phyloP scores from a whole-genome alignment of 2,888 invertebrate species.

The Nephrotoma flavescens region DNA sequence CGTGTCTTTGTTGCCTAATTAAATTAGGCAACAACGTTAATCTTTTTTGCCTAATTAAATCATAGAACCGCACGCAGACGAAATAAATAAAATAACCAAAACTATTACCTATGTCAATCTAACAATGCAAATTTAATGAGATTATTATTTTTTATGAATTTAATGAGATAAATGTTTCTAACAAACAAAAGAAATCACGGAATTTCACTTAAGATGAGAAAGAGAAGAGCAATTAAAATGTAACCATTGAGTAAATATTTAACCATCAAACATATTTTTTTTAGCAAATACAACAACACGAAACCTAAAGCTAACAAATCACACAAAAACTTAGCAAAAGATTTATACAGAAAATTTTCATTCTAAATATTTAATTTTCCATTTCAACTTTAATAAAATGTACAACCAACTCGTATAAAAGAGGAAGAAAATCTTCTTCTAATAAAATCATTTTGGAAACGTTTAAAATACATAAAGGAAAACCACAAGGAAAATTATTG shows the following conservation, averaged over 20 bases:
- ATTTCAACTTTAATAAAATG: not conserved
- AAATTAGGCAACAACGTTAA: no score
- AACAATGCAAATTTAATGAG: not conserved
- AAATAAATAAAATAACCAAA: not conserved
- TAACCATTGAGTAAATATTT: not conserved
- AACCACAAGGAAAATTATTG: not conserved
- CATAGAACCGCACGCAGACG: not conserved
- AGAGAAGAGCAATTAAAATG: not conserved
- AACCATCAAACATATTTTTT: not conserved
- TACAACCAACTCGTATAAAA: not conserved
- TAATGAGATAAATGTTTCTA: not conserved
- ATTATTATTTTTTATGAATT: no score
- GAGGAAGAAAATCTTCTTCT: not conserved
- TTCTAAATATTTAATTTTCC: not conserved
- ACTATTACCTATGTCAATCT: not conserved
- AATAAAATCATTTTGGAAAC: not conserved
- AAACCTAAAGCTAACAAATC: not conserved
- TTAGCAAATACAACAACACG: not conserved
- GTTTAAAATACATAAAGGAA: not conserved
- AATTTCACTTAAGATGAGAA: not conserved
- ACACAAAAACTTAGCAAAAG: not conserved
- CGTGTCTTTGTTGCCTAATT: no score
- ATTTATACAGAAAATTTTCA: not conserved
- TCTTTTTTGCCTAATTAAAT: not conserved
- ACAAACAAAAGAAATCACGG: not conserved